phyloP scores from a whole-genome alignment of 1,140 invertebrate genomes.

The Platorchestia sp. region DNA sequence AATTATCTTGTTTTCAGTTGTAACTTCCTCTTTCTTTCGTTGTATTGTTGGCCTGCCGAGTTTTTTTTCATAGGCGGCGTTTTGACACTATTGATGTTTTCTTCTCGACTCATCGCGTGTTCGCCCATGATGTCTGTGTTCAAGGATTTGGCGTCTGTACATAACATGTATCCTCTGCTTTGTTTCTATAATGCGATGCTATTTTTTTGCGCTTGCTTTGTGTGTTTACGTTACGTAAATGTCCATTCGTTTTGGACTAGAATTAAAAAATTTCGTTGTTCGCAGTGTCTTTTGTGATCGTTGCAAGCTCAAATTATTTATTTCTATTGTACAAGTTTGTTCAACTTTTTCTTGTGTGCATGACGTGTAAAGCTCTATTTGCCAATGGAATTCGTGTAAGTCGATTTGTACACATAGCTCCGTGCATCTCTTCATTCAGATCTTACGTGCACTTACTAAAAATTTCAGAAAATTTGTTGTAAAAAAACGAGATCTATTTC shows the following conservation, averaged over 20 bases:
- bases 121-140: background rate
- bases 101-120: background rate
- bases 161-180: background rate
- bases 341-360: background rate
- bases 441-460: background rate
- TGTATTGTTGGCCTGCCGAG: background rate
- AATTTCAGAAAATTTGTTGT: background rate
- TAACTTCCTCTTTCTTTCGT: background rate
- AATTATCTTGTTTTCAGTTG: background rate
- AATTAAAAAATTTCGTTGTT: background rate
- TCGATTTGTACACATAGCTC: background rate
- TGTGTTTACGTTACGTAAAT: background rate
- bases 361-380: background rate
- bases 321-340: background rate
- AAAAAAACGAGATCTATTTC: background rate
- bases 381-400: background rate
- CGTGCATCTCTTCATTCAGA: too few relatives aligned
- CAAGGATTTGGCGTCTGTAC: background rate
- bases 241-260: background rate
- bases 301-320: background rate
- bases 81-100: background rate
- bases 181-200: background rate
- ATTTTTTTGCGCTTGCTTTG: background rate
- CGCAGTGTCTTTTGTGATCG: background rate
- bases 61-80: background rate